Evolutionary conservation across 2,113 vertebrate species (phyloP).

Genomic region (Arenaria interpres): DNA sequence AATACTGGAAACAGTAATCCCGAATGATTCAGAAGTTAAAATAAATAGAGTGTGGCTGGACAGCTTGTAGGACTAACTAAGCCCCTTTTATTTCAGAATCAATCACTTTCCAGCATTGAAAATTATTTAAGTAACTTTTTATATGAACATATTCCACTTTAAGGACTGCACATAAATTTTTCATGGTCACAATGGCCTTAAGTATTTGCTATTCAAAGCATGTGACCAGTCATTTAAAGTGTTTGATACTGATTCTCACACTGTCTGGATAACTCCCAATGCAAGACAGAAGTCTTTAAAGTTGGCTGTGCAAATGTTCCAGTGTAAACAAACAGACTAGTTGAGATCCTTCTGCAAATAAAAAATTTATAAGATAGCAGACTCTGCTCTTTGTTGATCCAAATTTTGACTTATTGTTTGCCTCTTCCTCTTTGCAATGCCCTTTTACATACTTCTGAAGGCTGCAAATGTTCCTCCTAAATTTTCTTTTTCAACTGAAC

Average conservation of each 20-base stretch:
- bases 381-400: not conserved
- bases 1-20: not conserved
- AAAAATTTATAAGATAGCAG: not conserved
- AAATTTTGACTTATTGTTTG: not conserved
- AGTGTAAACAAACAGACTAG: constrained; percentile 7
- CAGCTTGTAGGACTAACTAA: not conserved
- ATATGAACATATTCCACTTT: not conserved
- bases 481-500: not conserved
- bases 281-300: not conserved
- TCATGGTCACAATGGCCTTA: not conserved
- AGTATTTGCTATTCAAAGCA: not conserved
- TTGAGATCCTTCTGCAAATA: not conserved
- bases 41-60: not conserved
- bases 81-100: not conserved
- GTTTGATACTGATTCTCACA: constrained; percentile 12
- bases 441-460: not conserved
- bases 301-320: not conserved
- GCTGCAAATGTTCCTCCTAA: not conserved
- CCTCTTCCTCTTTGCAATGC: not conserved
- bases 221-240: not conserved
- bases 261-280: constrained; percentile 4
- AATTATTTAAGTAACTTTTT: not conserved
- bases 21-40: not conserved
- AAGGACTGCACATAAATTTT: not conserved
- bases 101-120: not conserved